phyloP scores from a whole-genome alignment of 64 coral and sea anemone species.

The Montipora cactus region DNA sequence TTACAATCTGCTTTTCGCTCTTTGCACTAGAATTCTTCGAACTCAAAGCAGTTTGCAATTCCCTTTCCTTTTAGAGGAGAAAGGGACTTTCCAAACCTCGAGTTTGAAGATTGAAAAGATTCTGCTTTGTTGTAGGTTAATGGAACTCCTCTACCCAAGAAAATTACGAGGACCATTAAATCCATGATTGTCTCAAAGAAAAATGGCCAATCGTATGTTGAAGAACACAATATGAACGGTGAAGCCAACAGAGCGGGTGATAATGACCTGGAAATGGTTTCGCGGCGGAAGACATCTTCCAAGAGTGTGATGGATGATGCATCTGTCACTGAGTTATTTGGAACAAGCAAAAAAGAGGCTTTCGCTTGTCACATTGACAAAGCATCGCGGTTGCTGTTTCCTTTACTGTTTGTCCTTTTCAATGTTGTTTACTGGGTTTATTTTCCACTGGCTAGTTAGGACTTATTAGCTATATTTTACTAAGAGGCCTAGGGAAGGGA shows the following conservation, averaged over 20 bases:
- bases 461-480: too few species aligned
- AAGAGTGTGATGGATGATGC: neutral
- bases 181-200: neutral
- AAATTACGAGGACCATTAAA: neutral
- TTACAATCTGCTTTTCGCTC: too few species aligned
- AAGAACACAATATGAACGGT: neutral
- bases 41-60: too few species aligned
- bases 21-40: too few species aligned
- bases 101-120: too few species aligned
- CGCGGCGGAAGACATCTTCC: neutral
- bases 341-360: conserved; percentile 19
- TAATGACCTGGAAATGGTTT: conserved; percentile 7
- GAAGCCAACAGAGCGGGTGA: neutral
- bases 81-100: too few species aligned
- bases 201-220: neutral
- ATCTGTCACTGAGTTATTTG: neutral
- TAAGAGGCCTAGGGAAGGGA: too few species aligned
- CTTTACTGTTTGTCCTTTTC: conserved; percentile 7
- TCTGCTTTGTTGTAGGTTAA: neutral
- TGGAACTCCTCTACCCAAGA: neutral
- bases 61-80: too few species aligned
- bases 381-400: conserved; percentile 1
- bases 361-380: neutral
- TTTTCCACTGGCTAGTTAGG: neutral
- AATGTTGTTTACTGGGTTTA: conserved; percentile 42